phyloP scores from a whole-genome alignment of 1,140 invertebrate genomes.

The Pseudomyrmex dendroicus region DNA sequence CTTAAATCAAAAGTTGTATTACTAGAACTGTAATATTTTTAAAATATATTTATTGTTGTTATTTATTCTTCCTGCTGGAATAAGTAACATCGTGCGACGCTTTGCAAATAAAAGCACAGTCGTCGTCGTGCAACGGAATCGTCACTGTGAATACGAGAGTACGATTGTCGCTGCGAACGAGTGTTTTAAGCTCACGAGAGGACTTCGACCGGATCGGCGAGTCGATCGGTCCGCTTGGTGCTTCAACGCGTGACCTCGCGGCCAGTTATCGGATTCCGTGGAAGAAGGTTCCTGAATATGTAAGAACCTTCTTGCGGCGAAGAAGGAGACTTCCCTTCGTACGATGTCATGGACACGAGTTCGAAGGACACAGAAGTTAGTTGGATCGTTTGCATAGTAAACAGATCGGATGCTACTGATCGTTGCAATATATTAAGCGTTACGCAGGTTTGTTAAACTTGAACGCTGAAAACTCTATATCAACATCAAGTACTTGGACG shows the following conservation, averaged over 20 bases:
- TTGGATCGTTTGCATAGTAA: conserved; percentile 67
- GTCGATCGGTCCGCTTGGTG: conserved; percentile 46
- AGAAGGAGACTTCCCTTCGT: conserved; percentile 68
- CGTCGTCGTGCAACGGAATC: conserved; percentile 41
- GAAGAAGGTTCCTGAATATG: conserved; percentile 70
- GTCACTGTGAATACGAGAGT: conserved; percentile 27
- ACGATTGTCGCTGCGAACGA: conserved; percentile 49
- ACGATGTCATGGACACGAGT: conserved; percentile 70
- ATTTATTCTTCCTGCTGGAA: background rate
- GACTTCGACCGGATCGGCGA: conserved; percentile 41
- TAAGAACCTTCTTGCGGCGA: conserved; percentile 44
- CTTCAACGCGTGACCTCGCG: conserved; percentile 62
- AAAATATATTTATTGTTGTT: background rate
- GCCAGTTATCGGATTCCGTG: conserved; percentile 65
- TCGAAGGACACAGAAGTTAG: conserved; percentile 61
- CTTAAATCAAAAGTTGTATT: background rate
- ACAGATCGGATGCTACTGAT: conserved; percentile 59
- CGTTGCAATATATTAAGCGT: conserved; percentile 20
- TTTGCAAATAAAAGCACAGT: conserved; percentile 7
- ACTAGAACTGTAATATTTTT: background rate
- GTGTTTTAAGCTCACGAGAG: conserved; percentile 47
- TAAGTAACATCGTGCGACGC: background rate
- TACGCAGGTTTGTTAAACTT: conserved; percentile 10
- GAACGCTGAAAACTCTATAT: background rate
- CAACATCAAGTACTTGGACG: too few species aligned